Base-by-base conservation (phyloP, 1,140 invertebrate species). In the Platyscapa corneri region DNA sequence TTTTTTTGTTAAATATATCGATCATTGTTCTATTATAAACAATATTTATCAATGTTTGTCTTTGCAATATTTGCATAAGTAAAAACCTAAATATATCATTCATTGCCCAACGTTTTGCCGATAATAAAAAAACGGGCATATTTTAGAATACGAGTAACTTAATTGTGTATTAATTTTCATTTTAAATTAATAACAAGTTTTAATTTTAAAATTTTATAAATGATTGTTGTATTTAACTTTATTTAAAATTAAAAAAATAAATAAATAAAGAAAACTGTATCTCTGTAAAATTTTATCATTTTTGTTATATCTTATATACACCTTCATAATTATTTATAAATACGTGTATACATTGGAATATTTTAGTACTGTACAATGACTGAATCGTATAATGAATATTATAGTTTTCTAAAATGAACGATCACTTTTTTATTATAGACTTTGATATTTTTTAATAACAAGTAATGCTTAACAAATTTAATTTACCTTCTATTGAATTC, bases 401-500 rank as follows among this genome's bases (percentile, higher is more conserved):
- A 70, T 0, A 49, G 34, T 83, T 23, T 65, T 46, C 3, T 64
- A 39, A 39, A 23, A 27, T 46, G 7, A 0, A 34, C 30, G 30
- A 20, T 46, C 32, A 42, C 70, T 80, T 46, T 7, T 53, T 18
- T 53, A 53, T 83, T 46, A 70, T 72, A 56, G 67, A 72, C 6
- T 75, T n/a, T 27, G 32, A 75, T 12, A 18, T 81, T 12, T 39
- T 16, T 34, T 32, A 20, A 78, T 65, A n/a, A 46, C 20, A 85
- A 46, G 46, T 76, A 46, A 46, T n/a, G 23, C 37, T 7, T 10
- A n/a, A 27, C 10, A 74, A 42, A 53, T 92, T 53, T 83, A 34
- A 65, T 53, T 46, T 94, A 97, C 96, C 96, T 96, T 95, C 96
- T 94, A 90, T 97, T 97, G 83, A 96, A 95, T 92, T 97, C 96